Conservation (phyloP, 2,797 vertebrate genomes). For the Pseudocheirus occidentalis region DNA sequence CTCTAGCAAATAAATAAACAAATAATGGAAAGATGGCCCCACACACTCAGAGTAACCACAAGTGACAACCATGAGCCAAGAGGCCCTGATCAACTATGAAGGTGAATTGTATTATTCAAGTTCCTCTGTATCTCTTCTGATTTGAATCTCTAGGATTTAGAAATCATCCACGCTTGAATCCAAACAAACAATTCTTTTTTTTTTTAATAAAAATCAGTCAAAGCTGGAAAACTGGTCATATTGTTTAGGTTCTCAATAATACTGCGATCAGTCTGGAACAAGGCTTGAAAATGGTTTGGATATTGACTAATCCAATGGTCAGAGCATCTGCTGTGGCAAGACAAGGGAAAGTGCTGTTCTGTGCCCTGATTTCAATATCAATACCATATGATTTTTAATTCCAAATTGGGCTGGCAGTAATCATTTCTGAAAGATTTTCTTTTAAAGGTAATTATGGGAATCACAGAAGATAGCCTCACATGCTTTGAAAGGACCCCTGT, state of each 20-base stretch:
- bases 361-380: slow-evolving; percentile 20
- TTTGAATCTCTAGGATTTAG: not conserved
- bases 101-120: not conserved
- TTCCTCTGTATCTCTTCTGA: not conserved
- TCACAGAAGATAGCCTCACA: slow-evolving; percentile 24
- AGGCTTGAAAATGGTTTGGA: not conserved
- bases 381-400: slow-evolving; percentile 25
- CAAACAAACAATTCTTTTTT: not conserved
- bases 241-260: slow-evolving; percentile 45
- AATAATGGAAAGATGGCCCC: not conserved
- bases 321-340: slow-evolving; percentile 23
- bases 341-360: slow-evolving; percentile 1
- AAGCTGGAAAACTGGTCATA: not conserved
- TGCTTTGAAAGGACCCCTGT: not conserved
- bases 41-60: not conserved
- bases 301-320: not conserved
- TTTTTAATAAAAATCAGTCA: not conserved
- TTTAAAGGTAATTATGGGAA: not conserved
- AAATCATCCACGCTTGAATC: slow-evolving; percentile 12
- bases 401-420: slow-evolving; percentile 2
- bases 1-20: not conserved
- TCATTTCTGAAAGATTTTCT: slow-evolving; percentile 11
- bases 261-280: slow-evolving; percentile 8
- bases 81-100: not conserved
- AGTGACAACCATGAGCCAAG: not conserved